Evolutionary conservation across 2,113 vertebrate species (phyloP).

Genomic region (Cercopithecus mona): DNA sequence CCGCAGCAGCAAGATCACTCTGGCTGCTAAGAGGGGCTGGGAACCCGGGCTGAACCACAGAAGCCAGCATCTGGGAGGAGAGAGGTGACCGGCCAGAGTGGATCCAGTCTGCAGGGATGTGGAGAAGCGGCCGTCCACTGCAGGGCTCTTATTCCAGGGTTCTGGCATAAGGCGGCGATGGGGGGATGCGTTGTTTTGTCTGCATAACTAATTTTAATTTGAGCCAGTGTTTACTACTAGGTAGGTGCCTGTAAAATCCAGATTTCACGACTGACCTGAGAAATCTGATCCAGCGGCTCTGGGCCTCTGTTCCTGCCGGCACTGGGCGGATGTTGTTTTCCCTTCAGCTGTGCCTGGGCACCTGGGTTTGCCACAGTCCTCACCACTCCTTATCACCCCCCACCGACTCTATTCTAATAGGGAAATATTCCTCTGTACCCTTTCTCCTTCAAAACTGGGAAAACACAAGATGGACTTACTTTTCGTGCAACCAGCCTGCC

Average conservation of each 20-base stretch:
- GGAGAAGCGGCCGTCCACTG: no score
- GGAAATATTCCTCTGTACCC: background rate
- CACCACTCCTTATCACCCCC: accelerated
- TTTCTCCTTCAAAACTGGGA: background rate
- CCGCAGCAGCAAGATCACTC: background rate
- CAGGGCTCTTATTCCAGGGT: background rate
- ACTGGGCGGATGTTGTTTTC: accelerated
- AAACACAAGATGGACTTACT: background rate
- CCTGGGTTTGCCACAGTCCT: background rate
- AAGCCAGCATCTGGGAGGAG: background rate
- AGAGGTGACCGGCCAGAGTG: accelerated
- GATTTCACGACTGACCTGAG: background rate
- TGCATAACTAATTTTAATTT: background rate
- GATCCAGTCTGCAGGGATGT: background rate
- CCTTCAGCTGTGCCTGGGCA: accelerated
- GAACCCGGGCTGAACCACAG: background rate
- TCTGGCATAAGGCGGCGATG: background rate
- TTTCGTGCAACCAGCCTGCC: background rate
- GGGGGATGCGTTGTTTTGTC: background rate
- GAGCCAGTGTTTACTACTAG: background rate
- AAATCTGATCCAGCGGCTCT: background rate
- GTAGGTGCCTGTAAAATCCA: background rate
- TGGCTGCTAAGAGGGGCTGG: background rate
- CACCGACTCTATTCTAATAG: background rate
- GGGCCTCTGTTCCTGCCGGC: no score